Evolutionary conservation across 2,113 vertebrate genomes (phyloP).

Genomic region (Semicossyphus pulcher): DNA sequence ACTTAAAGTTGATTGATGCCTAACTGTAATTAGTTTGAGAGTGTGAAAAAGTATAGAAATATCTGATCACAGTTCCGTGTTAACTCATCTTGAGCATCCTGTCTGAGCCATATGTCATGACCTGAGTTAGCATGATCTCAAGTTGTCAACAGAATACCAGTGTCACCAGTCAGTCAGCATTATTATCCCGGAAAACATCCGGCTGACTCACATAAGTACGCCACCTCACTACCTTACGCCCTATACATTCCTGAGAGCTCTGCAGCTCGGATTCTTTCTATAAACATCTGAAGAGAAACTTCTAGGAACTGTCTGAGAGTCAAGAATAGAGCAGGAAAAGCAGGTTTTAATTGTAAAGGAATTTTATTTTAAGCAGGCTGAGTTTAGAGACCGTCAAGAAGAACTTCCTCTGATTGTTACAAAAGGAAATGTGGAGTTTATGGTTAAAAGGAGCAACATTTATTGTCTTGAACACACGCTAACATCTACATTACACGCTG

Average conservation of each 20-base stretch:
- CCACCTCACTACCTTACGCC: background rate
- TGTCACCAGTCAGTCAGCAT: conserved; percentile 21
- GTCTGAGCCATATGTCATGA: background rate
- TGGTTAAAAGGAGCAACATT: background rate
- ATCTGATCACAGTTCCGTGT: background rate
- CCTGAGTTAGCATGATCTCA: background rate
- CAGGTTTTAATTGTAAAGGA: background rate
- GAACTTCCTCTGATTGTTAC: background rate
- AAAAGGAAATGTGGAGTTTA: background rate
- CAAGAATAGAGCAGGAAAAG: background rate
- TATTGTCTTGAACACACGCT: background rate
- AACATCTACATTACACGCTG: no score
- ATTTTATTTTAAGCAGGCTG: background rate
- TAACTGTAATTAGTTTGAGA: background rate
- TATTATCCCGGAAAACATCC: conserved; percentile 6
- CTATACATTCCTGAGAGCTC: conserved; percentile 6
- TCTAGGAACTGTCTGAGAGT: background rate
- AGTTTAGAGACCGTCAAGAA: background rate
- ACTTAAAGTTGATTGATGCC: background rate
- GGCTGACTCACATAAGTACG: conserved; percentile 11
- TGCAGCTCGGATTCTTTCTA: background rate
- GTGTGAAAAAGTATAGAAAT: background rate
- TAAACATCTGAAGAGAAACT: background rate
- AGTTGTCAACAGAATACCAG: background rate
- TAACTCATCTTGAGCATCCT: background rate